Conservation (phyloP, 2,113 vertebrate genomes). For the chimpanzee (Pan troglodytes) region NHGRI_mPanTro3-v2.1_pri NC_072403.2:168131501-168132000, state of each 20-base stretch:
- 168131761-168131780: not conserved
- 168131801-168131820: not conserved
- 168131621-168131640: not conserved
- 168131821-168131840: not conserved
- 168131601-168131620: accelerated
- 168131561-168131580: not conserved
- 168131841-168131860: not conserved
- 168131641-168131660: not conserved
- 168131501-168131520: not conserved
- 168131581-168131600: not conserved
- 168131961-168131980: too few species aligned
- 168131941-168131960: too few species aligned
- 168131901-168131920: too few species aligned
- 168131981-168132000: too few species aligned
- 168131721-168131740: accelerated
- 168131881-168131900: not conserved
- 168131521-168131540: not conserved
- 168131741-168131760: not conserved
- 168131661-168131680: not conserved
- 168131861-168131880: not conserved
- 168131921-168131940: too few species aligned
- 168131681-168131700: accelerated
- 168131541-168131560: accelerated
- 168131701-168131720: not conserved
- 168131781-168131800: not conserved